Conservation (phyloP, 53 echinoderm and acorn worm genomes). For the Echinometra lucunter region DNA sequence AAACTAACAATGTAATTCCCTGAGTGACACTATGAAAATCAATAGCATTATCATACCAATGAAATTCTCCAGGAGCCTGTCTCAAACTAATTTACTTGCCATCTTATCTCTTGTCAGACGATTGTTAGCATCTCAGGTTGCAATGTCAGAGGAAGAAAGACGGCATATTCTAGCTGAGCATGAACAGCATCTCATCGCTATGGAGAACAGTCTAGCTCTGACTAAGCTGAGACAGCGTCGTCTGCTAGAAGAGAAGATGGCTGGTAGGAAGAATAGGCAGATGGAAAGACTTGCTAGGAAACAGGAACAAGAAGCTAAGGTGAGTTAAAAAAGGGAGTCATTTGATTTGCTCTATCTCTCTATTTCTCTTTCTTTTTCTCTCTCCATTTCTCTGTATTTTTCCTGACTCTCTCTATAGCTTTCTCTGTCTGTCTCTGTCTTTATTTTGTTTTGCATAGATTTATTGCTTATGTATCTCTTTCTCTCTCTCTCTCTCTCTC, state of each 20-base stretch:
- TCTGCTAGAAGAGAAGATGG: conserved; percentile 89
- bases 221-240: conserved; percentile 90
- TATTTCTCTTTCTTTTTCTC: neutral
- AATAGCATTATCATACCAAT: too few species aligned
- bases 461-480: neutral
- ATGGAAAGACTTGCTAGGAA: conserved; percentile 88
- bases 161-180: conserved; percentile 87
- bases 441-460: neutral
- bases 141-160: conserved; percentile 94
- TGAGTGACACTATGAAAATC: too few species aligned
- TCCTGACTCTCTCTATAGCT: neutral
- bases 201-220: conserved; percentile 89
- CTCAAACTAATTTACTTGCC: neutral
- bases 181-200: conserved; percentile 90
- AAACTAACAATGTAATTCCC: too few species aligned
- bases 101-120: conserved; percentile 64
- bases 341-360: neutral
- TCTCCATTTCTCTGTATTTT: neutral
- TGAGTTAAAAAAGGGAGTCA: neutral
- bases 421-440: neutral
- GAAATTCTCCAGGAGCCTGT: neutral
- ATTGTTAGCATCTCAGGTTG: conserved; percentile 91
- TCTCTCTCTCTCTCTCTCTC: neutral
- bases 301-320: conserved; percentile 79
- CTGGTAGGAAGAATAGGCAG: conserved; percentile 76